Conservation (phyloP, 2,113 vertebrate genomes). For the Grammatotria lemairii region DNA sequence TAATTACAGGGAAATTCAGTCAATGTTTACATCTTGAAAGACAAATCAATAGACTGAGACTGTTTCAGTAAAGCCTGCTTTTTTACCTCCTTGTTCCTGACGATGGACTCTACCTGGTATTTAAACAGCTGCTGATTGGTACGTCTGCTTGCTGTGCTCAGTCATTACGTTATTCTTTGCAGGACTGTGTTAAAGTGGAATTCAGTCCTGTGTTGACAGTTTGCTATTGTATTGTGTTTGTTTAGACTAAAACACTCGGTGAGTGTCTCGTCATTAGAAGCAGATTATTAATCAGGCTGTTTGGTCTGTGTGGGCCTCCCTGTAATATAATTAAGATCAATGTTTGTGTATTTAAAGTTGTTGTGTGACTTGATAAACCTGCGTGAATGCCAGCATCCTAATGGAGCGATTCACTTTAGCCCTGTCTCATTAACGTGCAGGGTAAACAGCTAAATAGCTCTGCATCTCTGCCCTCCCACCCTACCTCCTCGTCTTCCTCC, state of each 20-base stretch:
- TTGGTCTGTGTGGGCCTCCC: neutral
- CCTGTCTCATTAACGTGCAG: conserved; percentile 11
- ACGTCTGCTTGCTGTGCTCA: neutral
- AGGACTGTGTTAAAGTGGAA: neutral
- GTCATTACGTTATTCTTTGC: neutral
- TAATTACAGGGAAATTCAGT: neutral
- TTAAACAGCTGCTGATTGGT: neutral
- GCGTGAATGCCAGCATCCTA: neutral
- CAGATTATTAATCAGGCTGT: conserved; percentile 35
- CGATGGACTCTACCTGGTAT: neutral
- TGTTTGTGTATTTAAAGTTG: conserved; percentile 24
- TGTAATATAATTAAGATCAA: conserved; percentile 26
- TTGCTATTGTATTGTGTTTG: neutral
- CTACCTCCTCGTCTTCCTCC: neutral
- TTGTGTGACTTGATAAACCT: neutral
- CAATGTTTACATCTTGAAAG: neutral
- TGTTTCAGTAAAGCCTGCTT: neutral
- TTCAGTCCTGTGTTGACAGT: neutral
- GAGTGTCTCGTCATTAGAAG: neutral
- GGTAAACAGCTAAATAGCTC: conserved; percentile 15
- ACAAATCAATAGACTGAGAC: neutral
- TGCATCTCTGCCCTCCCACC: neutral
- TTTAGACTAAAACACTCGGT: neutral
- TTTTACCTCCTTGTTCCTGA: neutral
- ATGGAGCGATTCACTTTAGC: conserved; percentile 12